These are phyloP conservation scores for Smittia aterrima DNA, from an alignment of 2,888 invertebrate genomes.

Conservation along the genomic window DNA sequence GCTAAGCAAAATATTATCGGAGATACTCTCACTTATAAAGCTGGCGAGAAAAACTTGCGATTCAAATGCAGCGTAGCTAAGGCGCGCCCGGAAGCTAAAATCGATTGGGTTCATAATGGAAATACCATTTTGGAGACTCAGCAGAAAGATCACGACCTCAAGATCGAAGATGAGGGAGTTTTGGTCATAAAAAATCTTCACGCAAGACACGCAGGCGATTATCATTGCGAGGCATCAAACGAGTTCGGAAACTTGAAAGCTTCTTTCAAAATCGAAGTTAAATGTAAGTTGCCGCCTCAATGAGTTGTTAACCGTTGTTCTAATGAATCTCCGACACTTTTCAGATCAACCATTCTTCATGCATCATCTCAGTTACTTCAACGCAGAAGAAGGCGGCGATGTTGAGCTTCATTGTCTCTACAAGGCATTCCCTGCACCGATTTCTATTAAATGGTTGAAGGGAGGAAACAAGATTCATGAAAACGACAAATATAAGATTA, in stretches of 20 bases:
- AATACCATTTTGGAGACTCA: constrained; percentile 12
- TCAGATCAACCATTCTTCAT: constrained; percentile 30
- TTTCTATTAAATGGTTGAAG: constrained; percentile 12
- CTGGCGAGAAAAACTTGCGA: constrained; percentile 24
- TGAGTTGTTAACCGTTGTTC: not conserved
- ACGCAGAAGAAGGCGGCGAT: constrained; percentile 11
- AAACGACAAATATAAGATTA: not conserved
- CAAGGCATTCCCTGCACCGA: constrained; percentile 6
- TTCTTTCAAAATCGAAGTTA: constrained; percentile 7
- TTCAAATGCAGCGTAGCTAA: constrained; percentile 18
- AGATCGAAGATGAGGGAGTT: not conserved
- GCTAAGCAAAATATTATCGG: not conserved
- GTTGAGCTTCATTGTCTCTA: constrained; percentile 13
- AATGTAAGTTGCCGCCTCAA: constrained; percentile 28
- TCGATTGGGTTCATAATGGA: constrained; percentile 24
- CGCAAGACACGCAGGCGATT: constrained; percentile 24
- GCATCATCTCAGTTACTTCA: not conserved
- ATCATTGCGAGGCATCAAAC: constrained; percentile 29
- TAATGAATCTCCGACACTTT: not conserved
- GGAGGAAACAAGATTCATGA: not conserved
- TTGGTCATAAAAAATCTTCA: constrained; percentile 2
- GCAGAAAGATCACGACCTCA: constrained; percentile 24
- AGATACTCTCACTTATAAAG: not conserved
- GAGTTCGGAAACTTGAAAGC: constrained; percentile 5
- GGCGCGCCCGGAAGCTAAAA: constrained; percentile 12